These are phyloP conservation scores for Vulpes lagopus DNA, from an alignment of 2,113 vertebrate genomes.

Conservation along the genomic window DNA sequence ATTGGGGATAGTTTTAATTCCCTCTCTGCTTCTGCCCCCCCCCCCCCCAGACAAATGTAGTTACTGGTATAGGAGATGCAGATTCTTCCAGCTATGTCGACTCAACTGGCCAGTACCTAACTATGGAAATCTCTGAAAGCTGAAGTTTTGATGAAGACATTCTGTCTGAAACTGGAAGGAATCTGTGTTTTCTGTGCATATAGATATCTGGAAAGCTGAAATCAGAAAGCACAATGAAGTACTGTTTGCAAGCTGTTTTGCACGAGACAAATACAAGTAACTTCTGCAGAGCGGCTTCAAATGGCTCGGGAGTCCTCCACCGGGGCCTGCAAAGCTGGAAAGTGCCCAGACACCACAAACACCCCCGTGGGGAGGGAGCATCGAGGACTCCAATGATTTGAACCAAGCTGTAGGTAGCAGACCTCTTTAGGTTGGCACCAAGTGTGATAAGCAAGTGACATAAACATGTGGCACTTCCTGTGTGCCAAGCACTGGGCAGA, in stretches of 20 bases:
- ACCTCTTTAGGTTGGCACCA: background rate
- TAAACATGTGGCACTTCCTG: background rate
- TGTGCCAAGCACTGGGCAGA: background rate
- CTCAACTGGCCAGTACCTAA: slow-evolving; percentile 53
- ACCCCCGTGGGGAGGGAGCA: rapidly evolving
- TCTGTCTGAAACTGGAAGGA: slow-evolving; percentile 66
- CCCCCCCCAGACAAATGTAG: rapidly evolving
- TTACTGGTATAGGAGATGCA: background rate
- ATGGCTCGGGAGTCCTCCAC: background rate
- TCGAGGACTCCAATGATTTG: background rate
- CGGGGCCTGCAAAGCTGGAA: background rate
- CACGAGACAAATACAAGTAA: background rate
- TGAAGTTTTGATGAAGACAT: slow-evolving; percentile 55
- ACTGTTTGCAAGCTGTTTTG: background rate
- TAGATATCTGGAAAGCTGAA: slow-evolving; percentile 70
- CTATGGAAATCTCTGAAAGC: slow-evolving; percentile 48
- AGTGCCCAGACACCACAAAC: background rate
- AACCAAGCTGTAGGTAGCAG: background rate
- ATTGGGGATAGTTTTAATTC: background rate
- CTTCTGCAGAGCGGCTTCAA: background rate
- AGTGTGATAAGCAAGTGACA: background rate
- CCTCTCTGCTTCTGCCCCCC: background rate
- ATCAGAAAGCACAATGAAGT: slow-evolving; percentile 67
- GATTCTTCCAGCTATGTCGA: background rate
- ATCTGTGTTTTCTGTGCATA: slow-evolving; percentile 70